These are phyloP conservation scores for Drosophila melanosoma DNA, from an alignment of 2,888 invertebrate species.

Conservation along the genomic window DNA sequence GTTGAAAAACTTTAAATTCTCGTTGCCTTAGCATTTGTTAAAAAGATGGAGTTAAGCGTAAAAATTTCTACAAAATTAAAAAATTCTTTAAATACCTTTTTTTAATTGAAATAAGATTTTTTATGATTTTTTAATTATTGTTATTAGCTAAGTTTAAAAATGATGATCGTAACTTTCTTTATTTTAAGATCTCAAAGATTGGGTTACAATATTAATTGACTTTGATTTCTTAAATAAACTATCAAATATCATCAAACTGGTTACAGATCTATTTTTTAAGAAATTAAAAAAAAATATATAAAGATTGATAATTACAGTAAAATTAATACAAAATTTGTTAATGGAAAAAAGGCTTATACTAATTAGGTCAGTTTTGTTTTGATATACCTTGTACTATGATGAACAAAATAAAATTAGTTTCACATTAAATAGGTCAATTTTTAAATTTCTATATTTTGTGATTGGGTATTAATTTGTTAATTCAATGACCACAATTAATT, in stretches of 20 bases:
- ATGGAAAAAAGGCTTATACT: not conserved
- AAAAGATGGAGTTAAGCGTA: not conserved
- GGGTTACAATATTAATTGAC: not conserved
- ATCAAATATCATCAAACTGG: not conserved
- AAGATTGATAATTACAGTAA: not conserved
- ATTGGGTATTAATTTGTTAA: constrained; percentile 3
- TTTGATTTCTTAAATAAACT: not conserved
- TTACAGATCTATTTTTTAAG: not conserved
- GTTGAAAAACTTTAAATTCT: not conserved
- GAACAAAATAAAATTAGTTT: not conserved
- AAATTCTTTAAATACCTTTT: not conserved
- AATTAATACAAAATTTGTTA: not conserved
- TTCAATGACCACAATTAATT: not conserved
- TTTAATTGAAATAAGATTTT: not conserved
- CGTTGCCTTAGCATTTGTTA: too few species aligned
- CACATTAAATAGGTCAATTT: not conserved
- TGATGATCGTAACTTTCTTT: not conserved
- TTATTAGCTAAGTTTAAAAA: not conserved
- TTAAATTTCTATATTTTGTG: not conserved
- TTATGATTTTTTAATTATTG: not conserved
- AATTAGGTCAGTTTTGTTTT: not conserved
- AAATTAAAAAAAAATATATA: not conserved
- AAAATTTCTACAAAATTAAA: not conserved
- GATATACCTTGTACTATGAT: not conserved
- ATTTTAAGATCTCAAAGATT: not conserved